Percentiles rank a stretch among this genome's conserved stretches.
These are phyloP conservation scores for Zosterops pallidus DNA, from an alignment of 2,113 vertebrate species.

Conservation along the genomic window DNA sequence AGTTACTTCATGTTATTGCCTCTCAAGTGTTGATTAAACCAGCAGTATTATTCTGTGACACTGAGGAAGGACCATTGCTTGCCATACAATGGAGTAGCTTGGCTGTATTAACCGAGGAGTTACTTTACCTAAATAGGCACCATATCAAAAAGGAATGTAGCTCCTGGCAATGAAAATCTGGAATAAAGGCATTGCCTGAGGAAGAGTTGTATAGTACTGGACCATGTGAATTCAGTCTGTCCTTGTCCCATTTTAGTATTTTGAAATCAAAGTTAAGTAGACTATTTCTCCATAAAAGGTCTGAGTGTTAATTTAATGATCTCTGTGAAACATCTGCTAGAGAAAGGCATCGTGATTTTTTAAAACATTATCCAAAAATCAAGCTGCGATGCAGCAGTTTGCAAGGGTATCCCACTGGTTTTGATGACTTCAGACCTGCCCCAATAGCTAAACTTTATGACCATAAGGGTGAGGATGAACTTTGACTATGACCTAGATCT, in stretches of 20 bases:
- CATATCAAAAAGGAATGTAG: neutral
- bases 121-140: neutral
- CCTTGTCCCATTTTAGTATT: neutral
- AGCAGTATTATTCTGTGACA: neutral
- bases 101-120: neutral
- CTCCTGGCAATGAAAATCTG: neutral
- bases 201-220: neutral
- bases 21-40: neutral
- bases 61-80: neutral
- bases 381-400: conserved; percentile 20
- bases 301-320: neutral
- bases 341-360: neutral
- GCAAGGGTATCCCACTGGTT: neutral
- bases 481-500: conserved; percentile 46
- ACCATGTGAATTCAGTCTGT: neutral
- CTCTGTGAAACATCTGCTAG: neutral
- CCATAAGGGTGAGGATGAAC: conserved; percentile 24
- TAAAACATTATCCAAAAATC: conserved; percentile 20
- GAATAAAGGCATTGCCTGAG: neutral
- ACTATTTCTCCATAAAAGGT: neutral
- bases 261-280: neutral
- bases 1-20: neutral
- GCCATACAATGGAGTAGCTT: neutral
- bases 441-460: conserved; percentile 32
- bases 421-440: conserved; percentile 27